Conservation (phyloP, 2,797 vertebrate genomes). For the Antennarius maculatus region DNA sequence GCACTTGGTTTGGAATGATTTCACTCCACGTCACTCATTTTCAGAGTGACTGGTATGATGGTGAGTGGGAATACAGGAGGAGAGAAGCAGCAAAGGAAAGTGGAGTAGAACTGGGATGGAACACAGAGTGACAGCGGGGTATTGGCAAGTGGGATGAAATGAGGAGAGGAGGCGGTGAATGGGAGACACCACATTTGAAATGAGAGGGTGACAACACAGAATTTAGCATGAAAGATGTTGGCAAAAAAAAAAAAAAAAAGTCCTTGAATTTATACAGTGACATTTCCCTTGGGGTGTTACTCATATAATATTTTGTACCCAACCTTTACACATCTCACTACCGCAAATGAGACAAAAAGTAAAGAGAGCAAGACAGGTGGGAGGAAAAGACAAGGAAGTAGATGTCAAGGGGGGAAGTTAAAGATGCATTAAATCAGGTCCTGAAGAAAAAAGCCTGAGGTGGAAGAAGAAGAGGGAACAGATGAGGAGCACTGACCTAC, state of each 20-base stretch:
- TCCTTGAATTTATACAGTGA: not conserved
- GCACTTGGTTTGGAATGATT: not conserved
- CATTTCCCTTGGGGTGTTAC: constrained; percentile 19
- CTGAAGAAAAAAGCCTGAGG: constrained; percentile 10
- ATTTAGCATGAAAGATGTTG: constrained; percentile 10
- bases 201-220: constrained; percentile 10
- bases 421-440: constrained; percentile 19
- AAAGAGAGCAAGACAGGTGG: constrained; percentile 1
- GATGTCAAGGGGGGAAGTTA: not conserved
- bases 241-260: not conserved
- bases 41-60: constrained; percentile 14
- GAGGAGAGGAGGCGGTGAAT: constrained; percentile 6
- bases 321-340: not conserved
- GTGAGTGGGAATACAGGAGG: not conserved
- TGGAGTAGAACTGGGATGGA: not conserved
- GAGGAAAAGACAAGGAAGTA: constrained; percentile 5
- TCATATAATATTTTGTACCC: constrained; percentile 19
- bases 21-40: constrained; percentile 1
- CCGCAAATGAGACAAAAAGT: not conserved
- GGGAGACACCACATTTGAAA: constrained; percentile 11
- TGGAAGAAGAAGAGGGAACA: constrained; percentile 10
- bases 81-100: constrained; percentile 1
- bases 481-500: constrained; percentile 31
- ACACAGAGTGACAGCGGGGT: not conserved
- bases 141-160: constrained; percentile 15